phyloP scores from a whole-genome alignment of 2,797 vertebrate genomes.

The Malacoctenus gilli region DNA sequence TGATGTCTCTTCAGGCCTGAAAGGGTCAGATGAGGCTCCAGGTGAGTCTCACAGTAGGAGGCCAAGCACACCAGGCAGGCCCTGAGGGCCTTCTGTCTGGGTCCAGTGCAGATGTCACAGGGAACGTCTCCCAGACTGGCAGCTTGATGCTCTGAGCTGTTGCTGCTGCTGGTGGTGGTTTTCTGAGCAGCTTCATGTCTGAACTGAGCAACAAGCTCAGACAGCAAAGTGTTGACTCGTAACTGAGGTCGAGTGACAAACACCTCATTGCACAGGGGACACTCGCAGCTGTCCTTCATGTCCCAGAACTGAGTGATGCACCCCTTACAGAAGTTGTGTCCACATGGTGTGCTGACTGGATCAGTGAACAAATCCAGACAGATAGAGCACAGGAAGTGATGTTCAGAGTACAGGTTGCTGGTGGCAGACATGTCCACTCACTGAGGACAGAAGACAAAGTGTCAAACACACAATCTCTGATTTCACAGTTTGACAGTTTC shows the following conservation, averaged over 20 bases:
- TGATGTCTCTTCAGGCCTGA: neutral
- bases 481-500: too few species aligned
- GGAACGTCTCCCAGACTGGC: neutral
- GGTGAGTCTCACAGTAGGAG: slow-evolving; percentile 5
- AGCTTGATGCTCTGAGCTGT: neutral
- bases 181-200: neutral
- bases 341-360: slow-evolving; percentile 6
- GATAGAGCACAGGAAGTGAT: slow-evolving; percentile 4
- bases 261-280: neutral
- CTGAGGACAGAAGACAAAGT: neutral
- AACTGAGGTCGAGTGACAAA: neutral
- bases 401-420: neutral
- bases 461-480: too few species aligned
- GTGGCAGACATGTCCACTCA: neutral
- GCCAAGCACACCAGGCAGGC: neutral
- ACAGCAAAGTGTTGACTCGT: neutral
- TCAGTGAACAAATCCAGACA: slow-evolving; percentile 5
- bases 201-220: neutral
- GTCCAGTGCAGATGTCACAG: neutral
- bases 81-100: neutral
- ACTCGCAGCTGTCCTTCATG: neutral
- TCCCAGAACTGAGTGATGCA: slow-evolving; percentile 1
- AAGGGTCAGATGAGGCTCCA: neutral
- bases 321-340: neutral
- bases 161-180: neutral